A percentile compares a stretch with the other conserved stretches of the same genome.
These are phyloP conservation scores for Tragopan temminckii DNA, from an alignment of 2,797 vertebrate species.

Conservation along the genomic window DNA sequence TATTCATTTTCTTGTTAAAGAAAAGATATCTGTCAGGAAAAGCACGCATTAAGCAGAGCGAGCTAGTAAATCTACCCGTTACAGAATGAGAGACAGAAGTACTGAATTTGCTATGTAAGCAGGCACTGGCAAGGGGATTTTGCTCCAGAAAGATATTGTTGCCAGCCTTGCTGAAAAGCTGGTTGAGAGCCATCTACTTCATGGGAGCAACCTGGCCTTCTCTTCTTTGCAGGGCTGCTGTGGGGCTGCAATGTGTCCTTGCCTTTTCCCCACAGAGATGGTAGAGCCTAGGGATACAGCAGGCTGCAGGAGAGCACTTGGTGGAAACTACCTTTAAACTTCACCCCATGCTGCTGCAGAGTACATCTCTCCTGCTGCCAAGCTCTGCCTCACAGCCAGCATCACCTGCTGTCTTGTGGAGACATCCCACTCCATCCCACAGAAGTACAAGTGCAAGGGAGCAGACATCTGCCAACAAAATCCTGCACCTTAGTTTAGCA, in stretches of 20 bases:
- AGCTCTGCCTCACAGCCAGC: neutral
- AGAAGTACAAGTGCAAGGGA: neutral
- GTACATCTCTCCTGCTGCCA: neutral
- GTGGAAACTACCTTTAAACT: neutral
- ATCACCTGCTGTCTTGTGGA: neutral
- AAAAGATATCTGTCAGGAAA: neutral
- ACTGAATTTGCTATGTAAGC: neutral
- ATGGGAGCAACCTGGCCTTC: neutral
- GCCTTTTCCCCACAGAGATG: neutral
- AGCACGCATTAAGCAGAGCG: neutral
- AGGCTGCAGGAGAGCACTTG: neutral
- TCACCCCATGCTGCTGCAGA: neutral
- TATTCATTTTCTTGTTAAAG: conserved; percentile 23
- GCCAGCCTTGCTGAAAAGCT: neutral
- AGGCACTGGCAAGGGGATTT: neutral
- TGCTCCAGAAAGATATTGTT: neutral
- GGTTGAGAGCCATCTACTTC: neutral
- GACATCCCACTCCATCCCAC: too few species aligned
- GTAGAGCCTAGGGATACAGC: neutral
- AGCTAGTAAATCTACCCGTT: neutral
- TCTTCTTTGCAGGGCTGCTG: neutral
- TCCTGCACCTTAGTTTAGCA: neutral
- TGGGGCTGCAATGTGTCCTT: neutral
- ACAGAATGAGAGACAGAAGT: neutral
- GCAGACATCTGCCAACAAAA: neutral